Percentiles rank a stretch among this genome's conserved stretches.
These are phyloP conservation scores for Lamprotornis superbus DNA, from an alignment of 2,113 vertebrate species.

Conservation along the genomic window DNA sequence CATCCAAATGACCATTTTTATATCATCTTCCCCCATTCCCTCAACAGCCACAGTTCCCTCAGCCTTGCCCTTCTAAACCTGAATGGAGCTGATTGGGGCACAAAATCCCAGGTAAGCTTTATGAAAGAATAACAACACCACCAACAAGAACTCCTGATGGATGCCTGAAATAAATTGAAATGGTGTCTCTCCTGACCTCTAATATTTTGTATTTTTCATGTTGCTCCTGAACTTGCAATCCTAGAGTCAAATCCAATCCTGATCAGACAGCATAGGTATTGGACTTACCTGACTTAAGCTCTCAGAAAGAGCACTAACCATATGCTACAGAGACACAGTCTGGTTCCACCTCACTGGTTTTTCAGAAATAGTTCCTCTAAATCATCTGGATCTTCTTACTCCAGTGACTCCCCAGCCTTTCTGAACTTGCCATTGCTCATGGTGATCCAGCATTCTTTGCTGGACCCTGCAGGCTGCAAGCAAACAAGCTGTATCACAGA, in stretches of 20 bases:
- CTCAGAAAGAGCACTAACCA: background rate
- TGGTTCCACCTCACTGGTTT: background rate
- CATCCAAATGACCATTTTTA: background rate
- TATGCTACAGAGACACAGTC: background rate
- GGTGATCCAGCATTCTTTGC: background rate
- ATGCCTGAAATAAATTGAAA: conserved; percentile 23
- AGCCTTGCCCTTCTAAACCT: background rate
- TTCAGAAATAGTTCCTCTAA: background rate
- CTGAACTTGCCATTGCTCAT: background rate
- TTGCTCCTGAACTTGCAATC: background rate
- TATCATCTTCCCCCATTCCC: background rate
- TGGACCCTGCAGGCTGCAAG: fast-evolving
- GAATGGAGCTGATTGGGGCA: background rate
- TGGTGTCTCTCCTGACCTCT: background rate
- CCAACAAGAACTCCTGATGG: background rate
- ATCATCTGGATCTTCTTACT: background rate
- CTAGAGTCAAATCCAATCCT: background rate
- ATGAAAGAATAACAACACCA: background rate
- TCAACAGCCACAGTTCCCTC: background rate
- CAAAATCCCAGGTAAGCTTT: background rate
- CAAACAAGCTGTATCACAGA: background rate
- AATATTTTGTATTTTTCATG: background rate
- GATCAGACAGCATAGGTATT: background rate
- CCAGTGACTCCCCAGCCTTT: background rate
- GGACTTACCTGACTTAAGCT: background rate